Conservation (phyloP, 2,888 invertebrate species). For the Caenorhabditis panamensis region DNA sequence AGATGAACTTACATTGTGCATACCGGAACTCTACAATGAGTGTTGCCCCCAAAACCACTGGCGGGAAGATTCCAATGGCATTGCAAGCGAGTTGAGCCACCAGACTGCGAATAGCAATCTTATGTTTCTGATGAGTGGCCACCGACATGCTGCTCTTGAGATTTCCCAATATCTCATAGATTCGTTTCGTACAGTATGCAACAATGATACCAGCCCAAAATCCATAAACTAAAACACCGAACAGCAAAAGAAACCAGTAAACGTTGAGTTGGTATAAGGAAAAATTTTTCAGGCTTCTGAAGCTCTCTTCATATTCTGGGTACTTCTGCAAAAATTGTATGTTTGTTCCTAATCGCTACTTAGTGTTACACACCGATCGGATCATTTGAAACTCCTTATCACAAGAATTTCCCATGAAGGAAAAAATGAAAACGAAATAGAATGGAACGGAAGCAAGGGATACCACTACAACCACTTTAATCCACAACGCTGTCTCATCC, state of each 20-base stretch:
- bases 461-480: not conserved
- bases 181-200: not conserved
- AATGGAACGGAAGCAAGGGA: not conserved
- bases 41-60: not conserved
- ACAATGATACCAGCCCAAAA: not conserved
- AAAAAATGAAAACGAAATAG: too few species aligned
- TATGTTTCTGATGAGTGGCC: not conserved
- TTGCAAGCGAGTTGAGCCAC: constrained; percentile 20
- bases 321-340: not conserved
- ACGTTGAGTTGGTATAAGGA: not conserved
- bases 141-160: constrained; percentile 9
- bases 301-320: not conserved
- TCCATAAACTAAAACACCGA: not conserved
- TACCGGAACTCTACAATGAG: not conserved
- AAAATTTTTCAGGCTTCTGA: not conserved
- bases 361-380: too few species aligned
- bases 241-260: not conserved
- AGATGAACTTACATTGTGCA: not conserved
- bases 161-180: not conserved
- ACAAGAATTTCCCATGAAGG: not conserved
- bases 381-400: not conserved
- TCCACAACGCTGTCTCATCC: not conserved
- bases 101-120: constrained; percentile 6
- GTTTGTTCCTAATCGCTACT: too few species aligned
- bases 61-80: not conserved